These are phyloP conservation scores for Hemithea aestivaria DNA, from an alignment of 2,888 invertebrate genomes.

Conservation along the genomic window DNA sequence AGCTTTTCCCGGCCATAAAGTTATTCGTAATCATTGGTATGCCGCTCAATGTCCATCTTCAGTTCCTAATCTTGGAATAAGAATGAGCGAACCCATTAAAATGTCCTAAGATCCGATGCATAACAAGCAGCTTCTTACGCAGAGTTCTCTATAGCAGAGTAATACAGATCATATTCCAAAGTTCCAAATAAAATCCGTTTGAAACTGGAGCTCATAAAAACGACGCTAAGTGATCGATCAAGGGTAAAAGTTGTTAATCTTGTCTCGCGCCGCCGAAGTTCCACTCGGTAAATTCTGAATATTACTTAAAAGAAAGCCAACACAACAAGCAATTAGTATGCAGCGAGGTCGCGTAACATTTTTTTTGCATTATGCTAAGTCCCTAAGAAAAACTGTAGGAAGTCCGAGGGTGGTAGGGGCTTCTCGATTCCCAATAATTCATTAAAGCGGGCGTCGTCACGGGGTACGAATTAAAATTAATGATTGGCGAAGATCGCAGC, in stretches of 20 bases:
- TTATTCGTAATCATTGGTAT: conserved; percentile 47
- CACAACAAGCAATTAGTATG: conserved; percentile 78
- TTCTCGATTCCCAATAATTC: conserved; percentile 76
- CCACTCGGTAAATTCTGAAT: conserved; percentile 57
- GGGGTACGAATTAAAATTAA: conserved; percentile 78
- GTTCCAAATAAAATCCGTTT: conserved; percentile 46
- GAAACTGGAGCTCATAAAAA: conserved; percentile 57
- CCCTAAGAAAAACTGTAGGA: conserved; percentile 68
- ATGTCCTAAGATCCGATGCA: conserved; percentile 58
- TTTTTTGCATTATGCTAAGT: conserved; percentile 77
- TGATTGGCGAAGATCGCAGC: conserved; percentile 70
- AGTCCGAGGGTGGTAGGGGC: conserved; percentile 55
- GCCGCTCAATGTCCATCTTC: conserved; percentile 49
- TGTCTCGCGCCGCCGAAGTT: conserved; percentile 58
- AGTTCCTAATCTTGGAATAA: conserved; percentile 63
- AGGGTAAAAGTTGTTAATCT: conserved; percentile 72
- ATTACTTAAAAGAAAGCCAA: conserved; percentile 57
- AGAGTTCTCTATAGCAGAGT: conserved; percentile 33
- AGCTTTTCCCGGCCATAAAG: conserved; percentile 17
- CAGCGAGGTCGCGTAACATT: conserved; percentile 69
- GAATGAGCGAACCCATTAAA: conserved; percentile 65
- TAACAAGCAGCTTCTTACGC: conserved; percentile 48
- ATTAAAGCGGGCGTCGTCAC: conserved; percentile 72
- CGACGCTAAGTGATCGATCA: conserved; percentile 67
- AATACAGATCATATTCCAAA: conserved; percentile 41